These are phyloP conservation scores for Psilopsiagon aurifrons DNA, from an alignment of 2,113 vertebrate species.

Conservation along the genomic window DNA sequence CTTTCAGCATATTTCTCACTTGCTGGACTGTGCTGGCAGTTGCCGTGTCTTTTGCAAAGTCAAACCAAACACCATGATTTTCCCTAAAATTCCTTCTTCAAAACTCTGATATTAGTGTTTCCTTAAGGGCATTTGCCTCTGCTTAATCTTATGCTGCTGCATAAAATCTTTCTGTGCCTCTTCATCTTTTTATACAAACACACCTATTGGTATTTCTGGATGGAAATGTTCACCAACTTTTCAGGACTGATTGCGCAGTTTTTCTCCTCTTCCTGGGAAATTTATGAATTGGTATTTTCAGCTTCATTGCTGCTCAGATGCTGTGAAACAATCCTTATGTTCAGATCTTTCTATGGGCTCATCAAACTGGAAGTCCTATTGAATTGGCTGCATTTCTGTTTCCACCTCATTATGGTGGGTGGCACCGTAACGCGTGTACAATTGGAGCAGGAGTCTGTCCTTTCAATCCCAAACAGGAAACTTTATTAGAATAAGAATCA, in stretches of 20 bases:
- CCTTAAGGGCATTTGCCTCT: neutral
- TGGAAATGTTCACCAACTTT: slow-evolving; percentile 15
- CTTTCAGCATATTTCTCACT: neutral
- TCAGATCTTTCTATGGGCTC: slow-evolving; percentile 52
- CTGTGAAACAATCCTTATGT: slow-evolving; percentile 70
- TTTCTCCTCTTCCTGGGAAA: slow-evolving; percentile 38
- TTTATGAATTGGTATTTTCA: slow-evolving; percentile 64
- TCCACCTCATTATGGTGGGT: slow-evolving; percentile 51
- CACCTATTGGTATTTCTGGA: neutral
- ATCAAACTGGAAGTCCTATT: slow-evolving; percentile 43
- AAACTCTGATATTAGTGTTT: neutral
- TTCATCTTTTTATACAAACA: neutral
- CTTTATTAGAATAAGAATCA: slow-evolving; percentile 41
- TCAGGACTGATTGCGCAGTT: neutral
- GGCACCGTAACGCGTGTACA: slow-evolving; percentile 40
- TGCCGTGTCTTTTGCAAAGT: neutral
- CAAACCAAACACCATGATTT: neutral
- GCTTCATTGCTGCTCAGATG: slow-evolving; percentile 66
- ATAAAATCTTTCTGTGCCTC: neutral
- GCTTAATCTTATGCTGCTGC: neutral
- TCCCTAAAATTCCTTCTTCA: neutral
- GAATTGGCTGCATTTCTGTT: slow-evolving; percentile 55
- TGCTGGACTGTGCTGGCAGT: neutral
- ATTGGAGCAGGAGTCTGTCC: neutral
- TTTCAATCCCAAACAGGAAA: slow-evolving; percentile 4